Percentiles rank a stretch among this genome's conserved stretches.
phyloP scores from a whole-genome alignment of 2,113 vertebrate genomes.

The Odocoileus virginianus region DNA sequence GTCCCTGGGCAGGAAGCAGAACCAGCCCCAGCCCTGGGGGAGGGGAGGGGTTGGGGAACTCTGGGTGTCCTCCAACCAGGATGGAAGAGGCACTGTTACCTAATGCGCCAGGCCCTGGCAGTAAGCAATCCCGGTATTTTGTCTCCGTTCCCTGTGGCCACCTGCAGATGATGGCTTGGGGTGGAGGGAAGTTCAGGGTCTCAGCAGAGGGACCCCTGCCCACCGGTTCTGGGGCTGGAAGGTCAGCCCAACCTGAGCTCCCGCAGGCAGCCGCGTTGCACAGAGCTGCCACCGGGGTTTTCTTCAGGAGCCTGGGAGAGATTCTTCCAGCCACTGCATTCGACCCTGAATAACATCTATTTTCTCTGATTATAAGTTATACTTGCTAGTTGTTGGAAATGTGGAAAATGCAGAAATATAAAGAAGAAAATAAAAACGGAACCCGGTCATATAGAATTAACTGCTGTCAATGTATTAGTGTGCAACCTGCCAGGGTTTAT shows the following conservation, averaged over 20 bases:
- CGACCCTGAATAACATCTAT: neutral
- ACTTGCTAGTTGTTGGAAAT: neutral
- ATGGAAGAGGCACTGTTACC: neutral
- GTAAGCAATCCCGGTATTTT: neutral
- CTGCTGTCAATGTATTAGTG: neutral
- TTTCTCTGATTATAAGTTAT: conserved; percentile 22
- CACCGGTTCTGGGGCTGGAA: neutral
- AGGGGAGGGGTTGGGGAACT: no score
- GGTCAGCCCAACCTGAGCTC: neutral
- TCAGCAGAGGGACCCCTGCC: neutral
- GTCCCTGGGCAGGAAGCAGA: neutral
- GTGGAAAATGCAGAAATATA: neutral
- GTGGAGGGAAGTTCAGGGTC: neutral
- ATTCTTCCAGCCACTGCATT: neutral
- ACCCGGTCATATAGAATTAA: neutral
- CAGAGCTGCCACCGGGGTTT: neutral
- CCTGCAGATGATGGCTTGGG: neutral
- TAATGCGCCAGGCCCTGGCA: neutral
- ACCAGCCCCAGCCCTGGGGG: neutral
- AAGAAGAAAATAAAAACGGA: conserved; percentile 26
- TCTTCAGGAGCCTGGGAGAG: neutral
- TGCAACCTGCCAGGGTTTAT: neutral
- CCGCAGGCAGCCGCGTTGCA: no score
- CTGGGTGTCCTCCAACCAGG: neutral
- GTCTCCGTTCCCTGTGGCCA: neutral